These are phyloP conservation scores for Stenolophus ochropezus DNA, from an alignment of 2,888 invertebrate species.

Conservation along the genomic window DNA sequence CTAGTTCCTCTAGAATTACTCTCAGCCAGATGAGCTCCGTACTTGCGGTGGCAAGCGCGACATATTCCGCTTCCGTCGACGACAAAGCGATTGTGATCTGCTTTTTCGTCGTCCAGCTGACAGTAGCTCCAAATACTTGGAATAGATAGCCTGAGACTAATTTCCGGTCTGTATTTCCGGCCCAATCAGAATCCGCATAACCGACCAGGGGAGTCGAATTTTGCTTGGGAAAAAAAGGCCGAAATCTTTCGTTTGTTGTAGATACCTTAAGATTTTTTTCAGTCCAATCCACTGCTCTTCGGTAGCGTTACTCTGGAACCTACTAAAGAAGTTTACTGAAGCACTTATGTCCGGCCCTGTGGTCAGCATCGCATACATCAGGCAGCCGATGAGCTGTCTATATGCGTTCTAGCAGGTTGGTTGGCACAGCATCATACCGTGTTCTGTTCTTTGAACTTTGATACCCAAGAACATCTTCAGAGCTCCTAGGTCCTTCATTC, in stretches of 20 bases:
- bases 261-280: background rate
- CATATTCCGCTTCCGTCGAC: too few relatives aligned
- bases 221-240: background rate
- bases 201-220: conserved; percentile 3
- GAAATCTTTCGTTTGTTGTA: too few relatives aligned
- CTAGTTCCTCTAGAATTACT: background rate
- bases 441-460: conserved; percentile 20
- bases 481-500: conserved; percentile 24
- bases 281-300: background rate
- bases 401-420: background rate
- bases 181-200: background rate
- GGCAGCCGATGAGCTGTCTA: conserved; percentile 30
- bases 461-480: conserved; percentile 14
- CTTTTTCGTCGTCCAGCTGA: conserved; percentile 13
- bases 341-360: conserved; percentile 16
- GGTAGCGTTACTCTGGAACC: conserved; percentile 2
- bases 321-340: conserved; percentile 12
- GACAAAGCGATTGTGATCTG: background rate
- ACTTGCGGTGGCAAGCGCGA: too few relatives aligned
- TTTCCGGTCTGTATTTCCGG: conserved; percentile 1
- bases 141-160: background rate
- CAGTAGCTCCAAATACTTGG: background rate
- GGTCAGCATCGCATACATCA: conserved; percentile 35
- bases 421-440: conserved; percentile 25
- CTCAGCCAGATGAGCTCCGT: conserved; percentile 3